phyloP scores from a whole-genome alignment of 2,888 invertebrate species.

The Flexamia atlantica region DNA sequence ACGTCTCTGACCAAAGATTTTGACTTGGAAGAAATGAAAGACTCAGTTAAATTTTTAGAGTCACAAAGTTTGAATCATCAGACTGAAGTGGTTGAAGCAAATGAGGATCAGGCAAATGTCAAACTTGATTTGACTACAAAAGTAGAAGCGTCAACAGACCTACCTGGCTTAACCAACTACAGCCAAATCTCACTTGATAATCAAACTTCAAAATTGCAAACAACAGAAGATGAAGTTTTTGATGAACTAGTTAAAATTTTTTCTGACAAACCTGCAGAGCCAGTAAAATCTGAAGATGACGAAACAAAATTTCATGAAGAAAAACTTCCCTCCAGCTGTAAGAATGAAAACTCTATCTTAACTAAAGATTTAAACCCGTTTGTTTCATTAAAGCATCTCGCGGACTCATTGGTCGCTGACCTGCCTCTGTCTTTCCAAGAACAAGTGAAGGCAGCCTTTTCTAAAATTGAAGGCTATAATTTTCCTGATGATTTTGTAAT shows the following conservation, averaged over 20 bases:
- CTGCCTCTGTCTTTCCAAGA: background rate
- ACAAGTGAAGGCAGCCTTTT: background rate
- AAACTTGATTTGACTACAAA: background rate
- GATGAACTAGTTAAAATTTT: background rate
- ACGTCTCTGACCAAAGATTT: too few species aligned
- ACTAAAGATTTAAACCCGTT: background rate
- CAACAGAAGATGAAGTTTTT: background rate
- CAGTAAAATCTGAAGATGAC: background rate
- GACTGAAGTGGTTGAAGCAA: background rate
- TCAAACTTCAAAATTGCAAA: background rate
- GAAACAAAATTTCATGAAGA: background rate
- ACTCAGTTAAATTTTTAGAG: too few species aligned
- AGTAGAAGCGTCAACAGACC: background rate
- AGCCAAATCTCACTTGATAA: background rate
- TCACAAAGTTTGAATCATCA: background rate
- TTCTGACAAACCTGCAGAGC: background rate
- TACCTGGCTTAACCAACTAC: background rate
- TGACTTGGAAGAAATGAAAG: too few species aligned
- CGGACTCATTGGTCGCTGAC: background rate
- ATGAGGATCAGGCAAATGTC: background rate
- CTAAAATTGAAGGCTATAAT: background rate
- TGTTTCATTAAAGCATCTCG: background rate
- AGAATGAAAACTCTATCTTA: background rate
- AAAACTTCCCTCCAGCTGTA: background rate
- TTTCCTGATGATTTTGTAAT: background rate